Evolutionary conservation across 2,888 invertebrate genomes (phyloP).

Genomic region (Eristalis arbustorum): DNA sequence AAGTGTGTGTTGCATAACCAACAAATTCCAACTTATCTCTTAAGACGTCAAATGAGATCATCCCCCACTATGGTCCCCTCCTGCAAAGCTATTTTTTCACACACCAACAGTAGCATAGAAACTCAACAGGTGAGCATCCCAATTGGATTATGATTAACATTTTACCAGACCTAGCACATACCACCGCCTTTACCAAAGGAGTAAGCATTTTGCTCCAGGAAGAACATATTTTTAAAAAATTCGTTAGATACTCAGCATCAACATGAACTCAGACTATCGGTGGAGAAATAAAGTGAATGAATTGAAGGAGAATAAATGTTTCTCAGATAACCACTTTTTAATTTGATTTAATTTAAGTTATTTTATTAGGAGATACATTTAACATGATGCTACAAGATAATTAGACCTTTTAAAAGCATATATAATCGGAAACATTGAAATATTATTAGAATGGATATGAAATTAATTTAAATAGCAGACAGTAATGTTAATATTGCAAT

Average conservation of each 20-base stretch:
- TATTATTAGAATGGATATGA: too few relatives aligned
- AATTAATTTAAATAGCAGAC: too few relatives aligned
- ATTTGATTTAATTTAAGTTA: neutral
- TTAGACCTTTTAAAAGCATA: too few relatives aligned
- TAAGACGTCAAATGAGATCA: neutral
- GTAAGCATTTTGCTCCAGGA: conserved; percentile 38
- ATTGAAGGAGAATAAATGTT: neutral
- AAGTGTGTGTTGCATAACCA: neutral
- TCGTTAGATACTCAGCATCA: conserved; percentile 25
- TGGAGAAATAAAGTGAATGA: neutral
- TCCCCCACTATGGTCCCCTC: neutral
- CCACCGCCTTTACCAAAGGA: neutral
- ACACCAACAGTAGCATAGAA: neutral
- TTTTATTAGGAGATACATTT: too few relatives aligned
- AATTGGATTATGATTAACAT: neutral
- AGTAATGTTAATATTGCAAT: too few relatives aligned
- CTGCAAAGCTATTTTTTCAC: neutral
- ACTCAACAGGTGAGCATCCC: neutral
- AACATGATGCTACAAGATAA: too few relatives aligned
- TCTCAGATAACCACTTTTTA: neutral
- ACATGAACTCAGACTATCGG: conserved; percentile 6
- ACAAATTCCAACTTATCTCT: neutral
- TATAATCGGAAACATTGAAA: too few relatives aligned
- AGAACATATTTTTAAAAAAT: conserved; percentile 47
- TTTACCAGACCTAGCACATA: neutral